A percentile compares a stretch with the other conserved stretches of the same genome.
Evolutionary conservation across 2,113 vertebrate genomes (phyloP).

Genomic region (Empidonax traillii): DNA sequence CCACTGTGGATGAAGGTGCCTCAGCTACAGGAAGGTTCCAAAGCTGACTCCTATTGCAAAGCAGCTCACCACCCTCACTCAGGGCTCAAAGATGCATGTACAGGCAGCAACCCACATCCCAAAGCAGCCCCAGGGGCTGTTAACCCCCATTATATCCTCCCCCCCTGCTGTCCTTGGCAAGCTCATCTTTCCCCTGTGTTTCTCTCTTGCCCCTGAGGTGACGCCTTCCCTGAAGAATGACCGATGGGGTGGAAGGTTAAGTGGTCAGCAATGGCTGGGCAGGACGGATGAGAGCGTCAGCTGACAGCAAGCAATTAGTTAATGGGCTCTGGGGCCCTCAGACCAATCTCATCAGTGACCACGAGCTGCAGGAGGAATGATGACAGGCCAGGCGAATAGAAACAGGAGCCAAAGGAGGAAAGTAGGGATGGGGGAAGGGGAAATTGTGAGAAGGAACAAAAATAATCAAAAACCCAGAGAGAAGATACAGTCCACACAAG

Average conservation of each 20-base stretch:
- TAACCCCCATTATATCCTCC: accelerated
- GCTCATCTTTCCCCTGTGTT: not conserved
- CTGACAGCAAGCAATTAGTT: slow-evolving; percentile 56
- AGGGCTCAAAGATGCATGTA: not conserved
- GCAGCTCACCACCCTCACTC: not conserved
- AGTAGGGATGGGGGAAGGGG: not conserved
- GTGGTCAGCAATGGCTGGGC: not conserved
- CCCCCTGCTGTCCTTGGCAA: not conserved
- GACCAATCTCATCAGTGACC: slow-evolving; percentile 38
- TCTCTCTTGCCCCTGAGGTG: not conserved
- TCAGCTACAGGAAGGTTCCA: not conserved
- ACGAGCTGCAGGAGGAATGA: not conserved
- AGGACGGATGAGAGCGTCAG: not conserved
- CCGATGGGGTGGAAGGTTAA: not conserved
- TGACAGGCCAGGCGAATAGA: not conserved
- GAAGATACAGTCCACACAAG: not conserved
- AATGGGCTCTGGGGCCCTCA: slow-evolving; percentile 41
- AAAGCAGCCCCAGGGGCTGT: not conserved
- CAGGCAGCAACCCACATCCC: no score
- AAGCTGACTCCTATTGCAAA: not conserved
- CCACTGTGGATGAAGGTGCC: not conserved
- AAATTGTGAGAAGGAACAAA: not conserved
- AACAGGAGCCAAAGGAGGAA: not conserved
- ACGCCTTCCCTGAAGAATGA: not conserved
- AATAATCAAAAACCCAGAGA: not conserved